phyloP scores from a whole-genome alignment of 2,888 invertebrate species.

The Acronicta leporina region DNA sequence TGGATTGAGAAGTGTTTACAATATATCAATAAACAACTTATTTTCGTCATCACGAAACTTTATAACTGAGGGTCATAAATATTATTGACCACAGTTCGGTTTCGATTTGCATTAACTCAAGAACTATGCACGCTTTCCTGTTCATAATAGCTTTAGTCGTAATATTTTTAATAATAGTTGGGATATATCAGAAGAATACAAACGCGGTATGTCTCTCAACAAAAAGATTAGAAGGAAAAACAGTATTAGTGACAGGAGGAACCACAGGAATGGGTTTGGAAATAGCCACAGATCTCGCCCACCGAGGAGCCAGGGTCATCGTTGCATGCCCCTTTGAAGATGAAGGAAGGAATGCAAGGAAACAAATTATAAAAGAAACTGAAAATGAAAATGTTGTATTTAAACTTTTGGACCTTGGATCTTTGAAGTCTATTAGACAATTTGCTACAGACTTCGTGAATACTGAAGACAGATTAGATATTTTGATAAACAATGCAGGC shows the following conservation, averaged over 20 bases:
- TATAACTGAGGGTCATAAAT: not conserved
- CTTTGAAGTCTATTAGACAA: conserved; percentile 91
- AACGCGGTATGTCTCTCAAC: conserved; percentile 53
- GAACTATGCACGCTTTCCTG: not conserved
- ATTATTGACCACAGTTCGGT: not conserved
- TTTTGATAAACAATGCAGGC: conserved; percentile 96
- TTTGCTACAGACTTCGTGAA: conserved; percentile 93
- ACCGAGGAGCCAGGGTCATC: conserved; percentile 72
- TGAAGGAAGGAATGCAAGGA: conserved; percentile 75
- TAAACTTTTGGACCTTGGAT: conserved; percentile 92
- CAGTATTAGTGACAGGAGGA: conserved; percentile 71
- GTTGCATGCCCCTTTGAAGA: conserved; percentile 72
- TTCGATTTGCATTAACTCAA: not conserved
- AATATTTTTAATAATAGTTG: conserved; percentile 32
- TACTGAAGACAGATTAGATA: conserved; percentile 92
- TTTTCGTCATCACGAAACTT: not conserved
- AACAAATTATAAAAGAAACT: conserved; percentile 89
- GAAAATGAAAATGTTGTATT: conserved; percentile 91
- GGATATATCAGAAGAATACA: conserved; percentile 58
- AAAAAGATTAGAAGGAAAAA: conserved; percentile 54
- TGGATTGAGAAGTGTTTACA: too few relatives aligned
- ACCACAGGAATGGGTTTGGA: conserved; percentile 75
- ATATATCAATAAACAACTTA: too few relatives aligned
- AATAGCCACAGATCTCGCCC: conserved; percentile 71
- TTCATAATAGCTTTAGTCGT: conserved; percentile 6